Conservation (phyloP, 1,140 invertebrate genomes). For the Copidosoma floridanum region DNA sequence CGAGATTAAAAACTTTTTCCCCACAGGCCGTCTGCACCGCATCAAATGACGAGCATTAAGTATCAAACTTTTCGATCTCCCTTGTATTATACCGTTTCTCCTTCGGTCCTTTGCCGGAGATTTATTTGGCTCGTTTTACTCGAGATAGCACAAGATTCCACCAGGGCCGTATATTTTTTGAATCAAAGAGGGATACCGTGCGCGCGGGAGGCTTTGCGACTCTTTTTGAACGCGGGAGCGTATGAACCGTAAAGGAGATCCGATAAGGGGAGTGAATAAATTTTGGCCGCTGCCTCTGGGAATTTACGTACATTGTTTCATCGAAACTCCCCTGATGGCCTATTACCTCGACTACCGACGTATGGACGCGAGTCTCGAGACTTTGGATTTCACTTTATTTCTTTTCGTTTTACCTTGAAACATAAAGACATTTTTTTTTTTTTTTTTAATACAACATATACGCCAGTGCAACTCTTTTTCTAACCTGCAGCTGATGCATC, state of each 20-base stretch:
- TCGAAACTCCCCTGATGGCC: background rate
- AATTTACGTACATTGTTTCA: slow-evolving; percentile 11
- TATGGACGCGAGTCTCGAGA: background rate
- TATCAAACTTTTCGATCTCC: too few relatives aligned
- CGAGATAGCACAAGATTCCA: slow-evolving; percentile 46
- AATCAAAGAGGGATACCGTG: slow-evolving; percentile 37
- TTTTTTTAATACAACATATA: too few relatives aligned
- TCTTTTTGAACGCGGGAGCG: background rate
- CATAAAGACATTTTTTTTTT: too few relatives aligned
- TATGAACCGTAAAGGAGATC: background rate
- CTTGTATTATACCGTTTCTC: too few relatives aligned
- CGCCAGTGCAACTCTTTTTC: too few relatives aligned
- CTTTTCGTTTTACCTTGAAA: too few relatives aligned
- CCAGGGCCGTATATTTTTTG: slow-evolving; percentile 28
- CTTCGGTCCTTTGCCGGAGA: slow-evolving; percentile 29
- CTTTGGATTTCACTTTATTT: too few relatives aligned
- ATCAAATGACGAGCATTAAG: too few relatives aligned
- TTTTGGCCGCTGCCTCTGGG: background rate
- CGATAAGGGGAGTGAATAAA: slow-evolving; percentile 13
- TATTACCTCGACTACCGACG: background rate
- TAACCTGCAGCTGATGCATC: too few relatives aligned
- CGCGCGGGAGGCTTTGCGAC: slow-evolving; percentile 14
- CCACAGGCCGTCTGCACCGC: too few relatives aligned
- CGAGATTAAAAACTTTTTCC: too few relatives aligned
- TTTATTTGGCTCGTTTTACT: slow-evolving; percentile 51